Evolutionary conservation across 1,140 invertebrate genomes (phyloP).

Genomic region (Drosophila kepulauana): DNA sequence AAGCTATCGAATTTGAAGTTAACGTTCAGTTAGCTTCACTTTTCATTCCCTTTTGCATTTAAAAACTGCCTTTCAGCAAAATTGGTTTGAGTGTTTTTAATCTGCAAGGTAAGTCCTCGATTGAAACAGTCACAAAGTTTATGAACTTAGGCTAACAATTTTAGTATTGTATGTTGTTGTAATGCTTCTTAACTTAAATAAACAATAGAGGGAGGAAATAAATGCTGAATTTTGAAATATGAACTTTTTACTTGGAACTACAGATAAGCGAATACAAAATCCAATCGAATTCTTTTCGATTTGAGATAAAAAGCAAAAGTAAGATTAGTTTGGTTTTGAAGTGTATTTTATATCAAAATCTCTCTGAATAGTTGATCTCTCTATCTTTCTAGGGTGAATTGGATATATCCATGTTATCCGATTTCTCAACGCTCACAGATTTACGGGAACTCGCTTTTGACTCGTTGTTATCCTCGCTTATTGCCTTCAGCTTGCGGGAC

Average conservation of each 20-base stretch:
- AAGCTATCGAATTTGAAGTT: too few relatives aligned
- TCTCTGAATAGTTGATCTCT: not conserved
- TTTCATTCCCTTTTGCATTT: too few relatives aligned
- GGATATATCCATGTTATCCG: slow-evolving; percentile 88
- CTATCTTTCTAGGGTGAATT: slow-evolving; percentile 75
- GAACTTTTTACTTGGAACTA: slow-evolving; percentile 48
- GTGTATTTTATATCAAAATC: slow-evolving; percentile 34
- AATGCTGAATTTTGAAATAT: slow-evolving; percentile 38
- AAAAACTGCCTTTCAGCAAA: too few relatives aligned
- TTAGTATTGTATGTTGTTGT: slow-evolving; percentile 40
- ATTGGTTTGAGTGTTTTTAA: not conserved
- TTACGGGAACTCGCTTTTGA: slow-evolving; percentile 76
- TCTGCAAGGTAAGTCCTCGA: slow-evolving; percentile 1
- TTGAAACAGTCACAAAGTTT: slow-evolving; percentile 15
- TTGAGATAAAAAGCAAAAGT: slow-evolving; percentile 34
- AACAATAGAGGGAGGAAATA: slow-evolving; percentile 28
- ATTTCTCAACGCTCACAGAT: slow-evolving; percentile 86
- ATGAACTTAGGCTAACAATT: slow-evolving; percentile 23
- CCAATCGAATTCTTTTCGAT: slow-evolving; percentile 9
- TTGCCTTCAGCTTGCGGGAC: slow-evolving; percentile 72
- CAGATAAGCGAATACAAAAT: slow-evolving; percentile 20
- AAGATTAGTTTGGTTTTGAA: slow-evolving; percentile 40
- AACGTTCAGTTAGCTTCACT: too few relatives aligned
- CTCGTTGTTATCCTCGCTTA: slow-evolving; percentile 70
- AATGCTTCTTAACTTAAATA: slow-evolving; percentile 30